Conservation (phyloP, 2,888 invertebrate species). For the Pachycephus smyrnensis region DNA sequence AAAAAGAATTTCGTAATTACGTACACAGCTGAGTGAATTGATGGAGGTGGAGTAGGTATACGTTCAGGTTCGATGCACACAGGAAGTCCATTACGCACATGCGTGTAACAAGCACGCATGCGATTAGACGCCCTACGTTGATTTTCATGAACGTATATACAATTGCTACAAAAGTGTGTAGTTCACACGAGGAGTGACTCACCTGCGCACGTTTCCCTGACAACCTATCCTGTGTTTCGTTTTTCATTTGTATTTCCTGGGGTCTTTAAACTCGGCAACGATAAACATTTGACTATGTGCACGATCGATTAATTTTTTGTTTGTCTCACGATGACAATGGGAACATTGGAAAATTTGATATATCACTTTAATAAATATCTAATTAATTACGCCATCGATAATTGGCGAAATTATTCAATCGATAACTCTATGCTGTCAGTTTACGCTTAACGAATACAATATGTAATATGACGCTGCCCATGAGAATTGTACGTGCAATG, state of each 20-base stretch:
- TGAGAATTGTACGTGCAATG: background rate
- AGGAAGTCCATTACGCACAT: conserved; percentile 53
- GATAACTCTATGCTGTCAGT: background rate
- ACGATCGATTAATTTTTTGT: background rate
- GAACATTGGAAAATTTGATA: background rate
- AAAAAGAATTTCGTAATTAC: background rate
- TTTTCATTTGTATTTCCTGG: conserved; percentile 31
- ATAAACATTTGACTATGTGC: background rate
- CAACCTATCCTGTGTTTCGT: conserved; percentile 20
- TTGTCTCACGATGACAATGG: background rate
- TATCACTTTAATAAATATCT: background rate
- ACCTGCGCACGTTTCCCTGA: conserved; percentile 39
- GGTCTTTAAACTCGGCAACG: conserved; percentile 49
- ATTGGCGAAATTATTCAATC: background rate
- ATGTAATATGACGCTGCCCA: background rate
- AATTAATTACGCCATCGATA: background rate
- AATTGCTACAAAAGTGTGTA: conserved; percentile 34
- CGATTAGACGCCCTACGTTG: conserved; percentile 13
- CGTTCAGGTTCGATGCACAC: conserved; percentile 54
- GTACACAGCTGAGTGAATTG: background rate
- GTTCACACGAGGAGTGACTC: conserved; percentile 48
- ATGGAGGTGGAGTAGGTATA: background rate
- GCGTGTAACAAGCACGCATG: conserved; percentile 25
- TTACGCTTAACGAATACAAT: background rate
- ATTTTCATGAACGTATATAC: conserved; percentile 20